Percentiles rank a stretch among this genome's conserved stretches.
Conservation (phyloP, 2,797 vertebrate genomes). For the Paguma larvata region DNA sequence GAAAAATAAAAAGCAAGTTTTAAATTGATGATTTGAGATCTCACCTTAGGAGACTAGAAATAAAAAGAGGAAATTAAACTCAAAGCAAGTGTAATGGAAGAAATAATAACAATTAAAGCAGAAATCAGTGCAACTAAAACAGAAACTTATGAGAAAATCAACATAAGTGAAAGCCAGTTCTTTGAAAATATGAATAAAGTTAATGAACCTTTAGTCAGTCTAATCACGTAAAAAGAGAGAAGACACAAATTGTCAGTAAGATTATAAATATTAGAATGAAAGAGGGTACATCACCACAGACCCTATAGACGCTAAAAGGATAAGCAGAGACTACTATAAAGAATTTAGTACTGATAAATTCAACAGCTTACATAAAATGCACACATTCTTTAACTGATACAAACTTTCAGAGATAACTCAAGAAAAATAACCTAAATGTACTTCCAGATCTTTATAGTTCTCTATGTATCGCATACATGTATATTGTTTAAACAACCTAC, state of each 20-base stretch:
- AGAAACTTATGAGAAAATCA: background rate
- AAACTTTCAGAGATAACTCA: background rate
- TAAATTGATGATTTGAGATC: background rate
- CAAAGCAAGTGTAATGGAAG: background rate
- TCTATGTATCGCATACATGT: background rate
- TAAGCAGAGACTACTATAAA: background rate
- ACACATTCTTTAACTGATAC: slow-evolving; percentile 2
- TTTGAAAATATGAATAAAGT: background rate
- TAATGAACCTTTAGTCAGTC: background rate
- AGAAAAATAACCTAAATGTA: background rate
- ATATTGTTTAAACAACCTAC: background rate
- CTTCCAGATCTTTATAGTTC: background rate
- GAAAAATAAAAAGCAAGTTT: background rate
- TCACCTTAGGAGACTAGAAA: background rate
- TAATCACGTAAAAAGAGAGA: background rate
- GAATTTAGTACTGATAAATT: background rate
- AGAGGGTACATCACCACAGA: background rate
- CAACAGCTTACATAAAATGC: background rate
- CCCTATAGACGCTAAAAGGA: background rate
- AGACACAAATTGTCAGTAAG: background rate
- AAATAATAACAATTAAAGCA: background rate
- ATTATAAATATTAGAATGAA: background rate
- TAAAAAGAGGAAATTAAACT: background rate
- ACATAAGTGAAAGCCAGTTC: background rate
- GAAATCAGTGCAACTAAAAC: background rate